Percentiles rank a stretch among this genome's conserved stretches.
These are phyloP conservation scores for Pasiphila rectangulata DNA, from an alignment of 2,888 invertebrate genomes.

Conservation along the genomic window DNA sequence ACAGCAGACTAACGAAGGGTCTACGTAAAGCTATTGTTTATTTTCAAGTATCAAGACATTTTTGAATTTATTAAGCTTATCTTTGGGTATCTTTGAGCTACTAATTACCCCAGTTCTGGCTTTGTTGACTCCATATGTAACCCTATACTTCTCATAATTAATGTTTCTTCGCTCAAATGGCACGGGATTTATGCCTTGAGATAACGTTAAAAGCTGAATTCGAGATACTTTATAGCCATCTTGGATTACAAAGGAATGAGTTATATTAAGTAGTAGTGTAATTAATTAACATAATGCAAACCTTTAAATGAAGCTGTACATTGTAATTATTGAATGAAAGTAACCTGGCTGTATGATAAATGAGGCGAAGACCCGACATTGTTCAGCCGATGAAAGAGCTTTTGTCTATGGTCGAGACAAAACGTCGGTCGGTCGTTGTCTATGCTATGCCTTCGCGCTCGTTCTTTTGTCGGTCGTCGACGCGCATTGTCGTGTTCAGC, in stretches of 20 bases:
- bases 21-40: slow-evolving; percentile 34
- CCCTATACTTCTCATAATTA: slow-evolving; percentile 43
- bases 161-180: slow-evolving; percentile 36
- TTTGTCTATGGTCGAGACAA: slow-evolving; percentile 76
- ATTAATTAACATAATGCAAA: slow-evolving; percentile 62
- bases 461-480: slow-evolving; percentile 68
- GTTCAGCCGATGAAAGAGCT: slow-evolving; percentile 72
- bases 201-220: slow-evolving; percentile 37
- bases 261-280: slow-evolving; percentile 54
- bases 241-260: slow-evolving; percentile 49
- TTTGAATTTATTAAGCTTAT: slow-evolving; percentile 34
- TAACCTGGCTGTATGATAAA: slow-evolving; percentile 78
- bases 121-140: slow-evolving; percentile 45
- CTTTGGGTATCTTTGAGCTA: slow-evolving; percentile 43
- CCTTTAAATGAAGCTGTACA: slow-evolving; percentile 59
- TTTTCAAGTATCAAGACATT: slow-evolving; percentile 33
- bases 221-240: slow-evolving; percentile 41
- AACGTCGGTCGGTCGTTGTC: slow-evolving; percentile 66
- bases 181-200: slow-evolving; percentile 34
- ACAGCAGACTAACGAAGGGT: too few relatives aligned
- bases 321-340: slow-evolving; percentile 79
- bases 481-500: slow-evolving; percentile 59
- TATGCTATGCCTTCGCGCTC: slow-evolving; percentile 68
- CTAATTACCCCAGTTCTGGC: slow-evolving; percentile 51
- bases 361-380: slow-evolving; percentile 74